Percentiles rank a stretch among this genome's conserved stretches.
phyloP scores from a whole-genome alignment of 2,888 invertebrate genomes.

The Tetragnatha montana region DNA sequence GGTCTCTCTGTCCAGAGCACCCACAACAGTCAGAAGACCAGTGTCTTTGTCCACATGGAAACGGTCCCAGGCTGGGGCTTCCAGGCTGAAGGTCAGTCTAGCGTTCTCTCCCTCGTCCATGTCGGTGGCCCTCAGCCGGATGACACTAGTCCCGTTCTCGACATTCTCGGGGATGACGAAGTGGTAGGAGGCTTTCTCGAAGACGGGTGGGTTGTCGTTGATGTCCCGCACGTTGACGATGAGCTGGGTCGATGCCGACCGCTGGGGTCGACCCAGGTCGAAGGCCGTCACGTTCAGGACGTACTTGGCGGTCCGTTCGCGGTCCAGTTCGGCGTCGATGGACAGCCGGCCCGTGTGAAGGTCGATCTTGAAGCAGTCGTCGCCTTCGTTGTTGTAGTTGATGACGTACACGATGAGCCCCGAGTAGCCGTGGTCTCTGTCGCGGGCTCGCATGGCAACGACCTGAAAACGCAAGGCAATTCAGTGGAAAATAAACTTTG shows the following conservation, averaged over 20 bases:
- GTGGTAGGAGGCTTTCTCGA: conserved; percentile 81
- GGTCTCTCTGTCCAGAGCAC: conserved; percentile 88
- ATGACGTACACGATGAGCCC: conserved; percentile 85
- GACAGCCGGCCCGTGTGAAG: conserved; percentile 90
- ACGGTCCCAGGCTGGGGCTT: conserved; percentile 83
- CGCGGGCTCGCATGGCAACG: conserved; percentile 82
- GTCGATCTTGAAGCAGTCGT: conserved; percentile 91
- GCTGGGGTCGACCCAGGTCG: conserved; percentile 87
- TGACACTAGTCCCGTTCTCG: conserved; percentile 80
- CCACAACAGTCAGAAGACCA: conserved; percentile 86
- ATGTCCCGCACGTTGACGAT: conserved; percentile 89
- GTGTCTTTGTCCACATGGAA: conserved; percentile 86
- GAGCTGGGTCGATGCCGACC: conserved; percentile 85
- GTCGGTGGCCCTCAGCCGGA: conserved; percentile 88
- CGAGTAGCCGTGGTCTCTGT: conserved; percentile 92
- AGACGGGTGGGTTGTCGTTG: conserved; percentile 93
- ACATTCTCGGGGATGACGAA: conserved; percentile 70
- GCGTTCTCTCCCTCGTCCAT: conserved; percentile 89
- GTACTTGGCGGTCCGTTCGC: conserved; percentile 90
- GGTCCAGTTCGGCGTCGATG: conserved; percentile 88
- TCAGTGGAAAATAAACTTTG: no score
- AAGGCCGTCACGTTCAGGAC: conserved; percentile 90
- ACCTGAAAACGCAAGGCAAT: conserved; percentile 9
- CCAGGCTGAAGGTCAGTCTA: conserved; percentile 83
- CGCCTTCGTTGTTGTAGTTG: conserved; percentile 79